These are phyloP conservation scores for Scomberomorus guttatus DNA, from an alignment of 2,797 vertebrate genomes.

Conservation along the genomic window DNA sequence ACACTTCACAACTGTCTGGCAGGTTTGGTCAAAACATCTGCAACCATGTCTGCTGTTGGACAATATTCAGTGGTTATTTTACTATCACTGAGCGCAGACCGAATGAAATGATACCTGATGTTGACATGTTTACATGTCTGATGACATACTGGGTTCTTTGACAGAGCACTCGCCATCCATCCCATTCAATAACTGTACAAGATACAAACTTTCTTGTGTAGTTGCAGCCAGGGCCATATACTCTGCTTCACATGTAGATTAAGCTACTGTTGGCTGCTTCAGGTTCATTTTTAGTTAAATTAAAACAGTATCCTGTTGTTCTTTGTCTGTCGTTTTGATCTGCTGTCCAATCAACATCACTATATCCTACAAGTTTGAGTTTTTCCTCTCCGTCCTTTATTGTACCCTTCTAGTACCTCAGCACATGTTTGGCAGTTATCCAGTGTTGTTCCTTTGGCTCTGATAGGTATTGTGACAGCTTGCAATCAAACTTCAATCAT, in stretches of 20 bases:
- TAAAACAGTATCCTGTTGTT: not conserved
- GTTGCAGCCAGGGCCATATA: constrained; percentile 12
- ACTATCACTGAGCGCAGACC: not conserved
- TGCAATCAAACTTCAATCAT: constrained; percentile 42
- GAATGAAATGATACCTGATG: too few relatives aligned
- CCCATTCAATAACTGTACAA: too few relatives aligned
- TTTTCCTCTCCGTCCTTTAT: not conserved
- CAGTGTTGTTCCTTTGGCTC: constrained; percentile 39
- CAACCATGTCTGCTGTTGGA: not conserved
- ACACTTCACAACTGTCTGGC: too few relatives aligned
- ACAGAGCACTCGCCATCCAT: too few relatives aligned
- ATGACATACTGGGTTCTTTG: too few relatives aligned
- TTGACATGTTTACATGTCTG: too few relatives aligned
- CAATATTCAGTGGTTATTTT: not conserved
- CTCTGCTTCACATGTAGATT: constrained; percentile 22
- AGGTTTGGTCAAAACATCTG: not conserved
- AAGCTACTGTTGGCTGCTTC: constrained; percentile 32
- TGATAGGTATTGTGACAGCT: constrained; percentile 33
- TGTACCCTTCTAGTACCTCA: constrained; percentile 36
- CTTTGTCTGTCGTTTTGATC: constrained; percentile 26
- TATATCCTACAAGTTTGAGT: constrained; percentile 2
- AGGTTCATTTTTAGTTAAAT: not conserved
- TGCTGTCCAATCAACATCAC: constrained; percentile 27
- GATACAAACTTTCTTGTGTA: too few relatives aligned
- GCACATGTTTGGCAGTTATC: constrained; percentile 39